Conservation (phyloP, 2,888 invertebrate genomes). For the Chironomus riparius region DNA sequence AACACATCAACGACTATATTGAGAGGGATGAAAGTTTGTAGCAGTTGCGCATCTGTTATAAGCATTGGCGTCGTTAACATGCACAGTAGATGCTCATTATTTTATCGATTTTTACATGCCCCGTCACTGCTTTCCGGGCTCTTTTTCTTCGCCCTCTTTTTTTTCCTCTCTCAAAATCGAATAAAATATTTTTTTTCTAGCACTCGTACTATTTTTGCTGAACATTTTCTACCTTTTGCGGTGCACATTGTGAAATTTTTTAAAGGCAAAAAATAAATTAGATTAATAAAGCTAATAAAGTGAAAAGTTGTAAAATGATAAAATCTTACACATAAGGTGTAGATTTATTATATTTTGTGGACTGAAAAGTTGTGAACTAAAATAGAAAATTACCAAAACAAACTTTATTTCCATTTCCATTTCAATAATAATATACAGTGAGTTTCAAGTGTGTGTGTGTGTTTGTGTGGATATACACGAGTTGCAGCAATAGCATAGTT, state of each 20-base stretch:
- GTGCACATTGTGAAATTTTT: not conserved
- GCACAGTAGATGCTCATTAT: not conserved
- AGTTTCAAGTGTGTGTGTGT: not conserved
- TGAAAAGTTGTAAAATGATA: not conserved
- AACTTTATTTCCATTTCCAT: not conserved
- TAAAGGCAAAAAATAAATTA: not conserved
- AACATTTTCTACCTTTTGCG: not conserved
- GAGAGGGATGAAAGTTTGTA: conserved; percentile 21
- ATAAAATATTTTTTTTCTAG: not conserved
- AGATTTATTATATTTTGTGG: not conserved
- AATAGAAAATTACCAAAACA: not conserved
- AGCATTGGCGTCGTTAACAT: conserved; percentile 7
- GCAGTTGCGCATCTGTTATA: conserved; percentile 24
- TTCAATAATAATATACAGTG: not conserved
- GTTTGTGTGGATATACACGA: not conserved
- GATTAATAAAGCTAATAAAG: not conserved
- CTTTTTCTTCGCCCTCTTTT: conserved; percentile 13
- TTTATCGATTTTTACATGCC: not conserved
- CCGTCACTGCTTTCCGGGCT: not conserved
- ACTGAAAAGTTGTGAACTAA: not conserved
- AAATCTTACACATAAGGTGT: not conserved
- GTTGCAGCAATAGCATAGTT: not conserved
- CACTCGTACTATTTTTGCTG: not conserved
- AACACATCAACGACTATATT: not conserved
- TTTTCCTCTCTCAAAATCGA: not conserved